Percentiles rank a stretch among this genome's conserved stretches.
Conservation (phyloP, 2,797 vertebrate genomes). For the Fistularia commersonii region DNA sequence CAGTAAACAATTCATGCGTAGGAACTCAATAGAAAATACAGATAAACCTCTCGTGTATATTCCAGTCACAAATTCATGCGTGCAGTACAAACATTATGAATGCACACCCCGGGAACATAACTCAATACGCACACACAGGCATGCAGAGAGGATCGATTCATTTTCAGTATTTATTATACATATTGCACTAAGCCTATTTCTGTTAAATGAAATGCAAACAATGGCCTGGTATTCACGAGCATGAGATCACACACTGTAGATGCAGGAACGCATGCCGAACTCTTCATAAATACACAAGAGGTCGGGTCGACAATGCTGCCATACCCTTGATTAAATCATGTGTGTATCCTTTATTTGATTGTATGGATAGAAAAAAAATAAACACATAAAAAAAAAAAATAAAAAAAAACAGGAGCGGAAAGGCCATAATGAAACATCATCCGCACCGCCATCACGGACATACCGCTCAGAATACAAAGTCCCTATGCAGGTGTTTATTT, state of each 20-base stretch:
- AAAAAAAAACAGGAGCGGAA: conserved; percentile 48
- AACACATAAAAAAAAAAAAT: conserved; percentile 18
- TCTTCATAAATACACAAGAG: conserved; percentile 69
- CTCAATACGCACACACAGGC: conserved; percentile 53
- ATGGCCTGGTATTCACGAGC: conserved; percentile 53
- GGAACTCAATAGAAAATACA: conserved; percentile 33
- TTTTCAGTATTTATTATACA: conserved; percentile 69
- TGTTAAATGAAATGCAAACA: conserved; percentile 70
- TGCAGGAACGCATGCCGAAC: conserved; percentile 34
- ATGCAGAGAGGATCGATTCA: conserved; percentile 70
- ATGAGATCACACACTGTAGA: conserved; percentile 58
- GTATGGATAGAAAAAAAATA: conserved; percentile 44
- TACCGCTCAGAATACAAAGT: conserved; percentile 64
- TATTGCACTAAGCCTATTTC: conserved; percentile 60
- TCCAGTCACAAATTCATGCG: conserved; percentile 58
- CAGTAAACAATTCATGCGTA: conserved; percentile 54
- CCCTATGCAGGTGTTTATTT: conserved; percentile 65
- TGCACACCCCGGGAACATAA: conserved; percentile 41
- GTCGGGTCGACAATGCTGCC: conserved; percentile 52
- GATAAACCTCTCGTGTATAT: conserved; percentile 59
- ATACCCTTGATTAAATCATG: conserved; percentile 70
- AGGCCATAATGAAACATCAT: conserved; percentile 67
- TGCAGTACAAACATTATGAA: conserved; percentile 50
- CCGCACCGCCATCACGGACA: conserved; percentile 47
- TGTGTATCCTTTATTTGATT: conserved; percentile 69